phyloP scores from a whole-genome alignment of 2,797 vertebrate genomes.

The Arctocebus calabarensis region DNA sequence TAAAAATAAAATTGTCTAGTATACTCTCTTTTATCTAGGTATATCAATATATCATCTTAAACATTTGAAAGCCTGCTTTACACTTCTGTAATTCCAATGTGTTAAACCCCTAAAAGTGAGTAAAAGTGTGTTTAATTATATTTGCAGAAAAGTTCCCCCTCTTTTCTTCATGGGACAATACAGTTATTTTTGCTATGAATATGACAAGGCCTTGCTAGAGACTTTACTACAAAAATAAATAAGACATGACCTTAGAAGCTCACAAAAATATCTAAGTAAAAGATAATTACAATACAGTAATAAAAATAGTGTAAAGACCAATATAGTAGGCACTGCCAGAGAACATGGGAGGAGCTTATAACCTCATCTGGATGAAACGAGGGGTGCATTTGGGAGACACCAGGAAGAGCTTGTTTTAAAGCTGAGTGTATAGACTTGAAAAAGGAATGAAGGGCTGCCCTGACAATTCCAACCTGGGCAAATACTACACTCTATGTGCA shows the following conservation, averaged over 20 bases:
- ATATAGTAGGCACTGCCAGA: not conserved
- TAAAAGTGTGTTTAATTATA: conserved; percentile 1
- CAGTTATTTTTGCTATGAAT: not conserved
- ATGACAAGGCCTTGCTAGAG: not conserved
- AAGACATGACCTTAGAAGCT: not conserved
- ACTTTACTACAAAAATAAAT: not conserved
- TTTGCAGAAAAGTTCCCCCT: not conserved
- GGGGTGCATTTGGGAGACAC: not conserved
- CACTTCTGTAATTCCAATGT: not conserved
- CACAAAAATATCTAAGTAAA: not conserved
- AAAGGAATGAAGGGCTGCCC: not conserved
- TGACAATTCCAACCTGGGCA: not conserved
- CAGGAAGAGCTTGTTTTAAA: not conserved
- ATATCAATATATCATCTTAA: not conserved
- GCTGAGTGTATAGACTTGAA: not conserved
- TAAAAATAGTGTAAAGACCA: not conserved
- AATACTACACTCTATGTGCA: not conserved
- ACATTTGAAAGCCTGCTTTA: not conserved
- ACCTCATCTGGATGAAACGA: not conserved
- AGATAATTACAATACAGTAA: not conserved
- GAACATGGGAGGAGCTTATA: not conserved
- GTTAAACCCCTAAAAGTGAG: not conserved
- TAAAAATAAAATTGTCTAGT: not conserved
- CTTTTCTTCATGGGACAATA: not conserved
- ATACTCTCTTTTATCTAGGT: not conserved